Conservation (phyloP, 2,113 vertebrate species). For the Thamnaconus septentrionalis region DNA sequence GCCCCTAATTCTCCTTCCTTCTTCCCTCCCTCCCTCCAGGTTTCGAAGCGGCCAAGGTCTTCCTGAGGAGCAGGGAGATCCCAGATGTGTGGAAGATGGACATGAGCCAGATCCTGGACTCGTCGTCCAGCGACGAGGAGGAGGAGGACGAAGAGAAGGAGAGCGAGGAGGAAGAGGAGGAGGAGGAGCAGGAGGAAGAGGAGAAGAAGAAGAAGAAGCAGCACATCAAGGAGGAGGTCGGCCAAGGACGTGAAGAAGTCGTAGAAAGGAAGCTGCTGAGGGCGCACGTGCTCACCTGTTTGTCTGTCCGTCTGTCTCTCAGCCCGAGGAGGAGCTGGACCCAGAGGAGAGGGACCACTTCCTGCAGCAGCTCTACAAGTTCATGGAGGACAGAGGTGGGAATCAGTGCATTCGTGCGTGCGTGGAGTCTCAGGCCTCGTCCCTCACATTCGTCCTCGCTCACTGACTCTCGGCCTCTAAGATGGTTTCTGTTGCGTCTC, state of each 20-base stretch:
- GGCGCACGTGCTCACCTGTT: not conserved
- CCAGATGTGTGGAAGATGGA: conserved; percentile 96
- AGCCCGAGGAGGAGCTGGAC: conserved; percentile 96
- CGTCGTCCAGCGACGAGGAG: conserved; percentile 91
- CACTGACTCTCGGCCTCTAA: too few species aligned
- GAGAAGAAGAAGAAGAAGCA: conserved; percentile 63
- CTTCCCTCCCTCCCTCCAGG: conserved; percentile 65
- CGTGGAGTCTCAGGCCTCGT: not conserved
- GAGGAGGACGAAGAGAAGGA: conserved; percentile 81
- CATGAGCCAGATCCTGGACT: conserved; percentile 95
- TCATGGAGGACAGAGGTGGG: conserved; percentile 99
- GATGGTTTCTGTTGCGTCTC: not conserved
- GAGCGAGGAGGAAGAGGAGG: conserved; percentile 81
- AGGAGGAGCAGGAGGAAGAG: conserved; percentile 64
- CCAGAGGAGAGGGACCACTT: conserved; percentile 97
- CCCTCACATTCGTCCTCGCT: too few species aligned
- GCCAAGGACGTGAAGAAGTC: not conserved
- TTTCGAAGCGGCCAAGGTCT: conserved; percentile 80
- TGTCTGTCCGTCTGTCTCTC: conserved; percentile 1
- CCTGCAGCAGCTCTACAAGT: conserved; percentile 99
- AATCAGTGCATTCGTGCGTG: not conserved
- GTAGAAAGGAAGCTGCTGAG: not conserved
- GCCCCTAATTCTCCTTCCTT: conserved; percentile 8
- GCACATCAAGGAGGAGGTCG: conserved; percentile 67
- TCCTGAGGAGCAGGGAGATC: conserved; percentile 79